Evolutionary conservation across 2,888 invertebrate genomes (phyloP).

Genomic region (Hoplodrina ambigua): DNA sequence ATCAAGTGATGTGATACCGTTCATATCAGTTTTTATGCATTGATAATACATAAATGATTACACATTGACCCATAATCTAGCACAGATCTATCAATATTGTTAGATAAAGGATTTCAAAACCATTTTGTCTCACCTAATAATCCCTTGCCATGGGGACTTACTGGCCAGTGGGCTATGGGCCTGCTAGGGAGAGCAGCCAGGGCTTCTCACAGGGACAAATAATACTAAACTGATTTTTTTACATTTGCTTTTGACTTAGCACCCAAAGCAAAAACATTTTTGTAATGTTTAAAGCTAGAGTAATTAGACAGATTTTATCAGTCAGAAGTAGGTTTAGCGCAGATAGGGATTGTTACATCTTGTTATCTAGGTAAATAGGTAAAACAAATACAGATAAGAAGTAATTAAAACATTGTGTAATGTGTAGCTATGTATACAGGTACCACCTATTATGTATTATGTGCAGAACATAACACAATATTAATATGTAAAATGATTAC

Average conservation of each 20-base stretch:
- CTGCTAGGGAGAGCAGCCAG: no score
- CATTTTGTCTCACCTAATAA: neutral
- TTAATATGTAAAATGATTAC: constrained; percentile 18
- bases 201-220: neutral
- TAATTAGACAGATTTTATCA: constrained; percentile 5
- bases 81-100: neutral
- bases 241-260: neutral
- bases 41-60: constrained; percentile 23
- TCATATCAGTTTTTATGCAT: constrained; percentile 35
- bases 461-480: constrained; percentile 9
- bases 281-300: neutral
- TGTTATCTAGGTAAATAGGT: constrained; percentile 30
- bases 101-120: neutral
- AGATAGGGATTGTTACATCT: constrained; percentile 26
- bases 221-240: neutral
- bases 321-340: constrained; percentile 15
- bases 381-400: constrained; percentile 28
- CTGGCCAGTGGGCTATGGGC: neutral
- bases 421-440: neutral
- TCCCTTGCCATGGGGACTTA: neutral
- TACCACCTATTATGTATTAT: constrained; percentile 1
- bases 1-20: constrained; percentile 2
- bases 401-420: constrained; percentile 35
- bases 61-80: constrained; percentile 6
- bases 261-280: neutral